Evolutionary conservation across 2,888 invertebrate genomes (phyloP).

Genomic region (Cosmia pyralina): DNA sequence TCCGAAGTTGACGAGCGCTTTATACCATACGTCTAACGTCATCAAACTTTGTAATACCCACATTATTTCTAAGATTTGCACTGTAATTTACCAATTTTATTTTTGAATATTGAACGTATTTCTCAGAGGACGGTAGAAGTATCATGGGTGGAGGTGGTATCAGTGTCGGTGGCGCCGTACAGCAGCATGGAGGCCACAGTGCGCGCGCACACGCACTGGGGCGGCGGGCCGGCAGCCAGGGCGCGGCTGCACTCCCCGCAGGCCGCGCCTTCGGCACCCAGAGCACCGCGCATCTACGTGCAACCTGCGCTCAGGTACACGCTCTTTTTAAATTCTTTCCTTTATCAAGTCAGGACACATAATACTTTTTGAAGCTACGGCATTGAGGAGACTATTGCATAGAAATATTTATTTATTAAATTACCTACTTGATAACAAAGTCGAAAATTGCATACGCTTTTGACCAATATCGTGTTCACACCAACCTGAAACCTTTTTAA

Average conservation of each 20-base stretch:
- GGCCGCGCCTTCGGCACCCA: slow-evolving; percentile 94
- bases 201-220: slow-evolving; percentile 96
- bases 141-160: slow-evolving; percentile 86
- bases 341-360: background rate
- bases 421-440: background rate
- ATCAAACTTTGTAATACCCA: background rate
- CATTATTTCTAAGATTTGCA: background rate
- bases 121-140: slow-evolving; percentile 35
- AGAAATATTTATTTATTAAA: background rate
- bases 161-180: slow-evolving; percentile 91
- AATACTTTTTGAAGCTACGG: background rate
- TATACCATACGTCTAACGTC: background rate
- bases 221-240: slow-evolving; percentile 92
- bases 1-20: background rate
- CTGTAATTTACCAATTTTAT: background rate
- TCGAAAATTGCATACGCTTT: background rate
- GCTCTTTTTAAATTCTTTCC: background rate
- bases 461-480: background rate
- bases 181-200: slow-evolving; percentile 93
- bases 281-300: slow-evolving; percentile 93
- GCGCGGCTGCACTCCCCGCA: slow-evolving; percentile 94
- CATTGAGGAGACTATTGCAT: background rate
- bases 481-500: too few relatives aligned
- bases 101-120: background rate
- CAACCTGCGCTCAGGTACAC: slow-evolving; percentile 73